phyloP scores from a whole-genome alignment of 2,113 vertebrate genomes.

The Pseudois nayaur region DNA sequence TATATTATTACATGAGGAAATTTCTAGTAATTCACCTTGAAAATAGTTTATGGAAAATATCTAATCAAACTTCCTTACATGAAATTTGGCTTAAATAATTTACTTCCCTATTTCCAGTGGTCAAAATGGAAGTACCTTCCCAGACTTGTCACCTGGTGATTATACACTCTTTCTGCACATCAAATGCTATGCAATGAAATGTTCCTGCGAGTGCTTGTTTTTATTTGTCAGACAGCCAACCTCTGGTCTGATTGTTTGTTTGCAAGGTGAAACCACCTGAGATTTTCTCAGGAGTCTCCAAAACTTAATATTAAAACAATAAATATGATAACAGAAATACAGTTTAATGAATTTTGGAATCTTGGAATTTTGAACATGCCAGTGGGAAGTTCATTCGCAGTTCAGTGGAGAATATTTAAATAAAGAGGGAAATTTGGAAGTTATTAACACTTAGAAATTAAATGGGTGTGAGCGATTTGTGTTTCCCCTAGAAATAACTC shows the following conservation, averaged over 20 bases:
- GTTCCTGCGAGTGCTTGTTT: not conserved
- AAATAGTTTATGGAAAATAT: not conserved
- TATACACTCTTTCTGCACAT: too few species aligned
- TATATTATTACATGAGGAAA: not conserved
- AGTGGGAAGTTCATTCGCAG: not conserved
- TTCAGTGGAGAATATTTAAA: not conserved
- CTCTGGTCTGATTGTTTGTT: not conserved
- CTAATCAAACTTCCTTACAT: not conserved
- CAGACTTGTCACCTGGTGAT: not conserved
- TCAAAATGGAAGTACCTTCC: not conserved
- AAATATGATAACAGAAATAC: not conserved
- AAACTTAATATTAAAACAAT: not conserved
- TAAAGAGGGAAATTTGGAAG: not conserved
- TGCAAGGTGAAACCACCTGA: not conserved
- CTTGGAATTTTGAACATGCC: not conserved
- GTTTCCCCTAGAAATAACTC: not conserved
- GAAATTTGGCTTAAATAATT: not conserved
- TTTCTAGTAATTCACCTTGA: not conserved
- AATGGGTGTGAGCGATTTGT: not conserved
- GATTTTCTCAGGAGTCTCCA: not conserved
- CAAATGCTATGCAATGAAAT: not conserved
- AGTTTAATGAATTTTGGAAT: not conserved
- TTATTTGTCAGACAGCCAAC: not conserved
- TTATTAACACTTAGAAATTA: not conserved
- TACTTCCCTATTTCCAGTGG: not conserved